These are phyloP conservation scores for Andrena chrysosceles DNA, from an alignment of 2,888 invertebrate genomes.

Conservation along the genomic window DNA sequence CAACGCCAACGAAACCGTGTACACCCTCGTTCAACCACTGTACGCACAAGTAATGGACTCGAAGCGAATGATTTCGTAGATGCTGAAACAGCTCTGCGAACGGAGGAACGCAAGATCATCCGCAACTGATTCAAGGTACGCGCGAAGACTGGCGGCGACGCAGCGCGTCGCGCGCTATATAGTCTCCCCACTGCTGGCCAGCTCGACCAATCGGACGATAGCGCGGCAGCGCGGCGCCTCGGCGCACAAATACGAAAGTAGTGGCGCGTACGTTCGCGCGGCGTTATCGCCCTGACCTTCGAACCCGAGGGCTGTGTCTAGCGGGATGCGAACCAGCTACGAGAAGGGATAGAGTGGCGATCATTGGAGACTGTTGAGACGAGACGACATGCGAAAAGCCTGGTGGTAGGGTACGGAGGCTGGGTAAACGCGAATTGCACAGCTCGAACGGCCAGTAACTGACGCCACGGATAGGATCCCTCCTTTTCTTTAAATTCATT, in stretches of 20 bases:
- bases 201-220: conserved; percentile 35
- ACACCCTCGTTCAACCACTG: conserved; percentile 13
- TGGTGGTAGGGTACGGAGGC: conserved; percentile 67
- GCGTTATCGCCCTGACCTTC: conserved; percentile 76
- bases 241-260: conserved; percentile 57
- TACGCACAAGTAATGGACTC: not conserved
- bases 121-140: conserved; percentile 31
- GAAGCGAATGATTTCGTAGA: not conserved
- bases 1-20: too few species aligned
- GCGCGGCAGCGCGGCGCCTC: not conserved
- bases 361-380: conserved; percentile 63
- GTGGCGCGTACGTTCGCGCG: conserved; percentile 21
- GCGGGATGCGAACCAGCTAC: conserved; percentile 31
- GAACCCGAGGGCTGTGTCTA: conserved; percentile 75
- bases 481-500: not conserved
- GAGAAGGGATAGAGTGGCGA: conserved; percentile 64
- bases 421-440: conserved; percentile 38
- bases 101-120: not conserved
- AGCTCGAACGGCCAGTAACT: conserved; percentile 41
- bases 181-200: conserved; percentile 43
- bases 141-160: conserved; percentile 56
- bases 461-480: conserved; percentile 13
- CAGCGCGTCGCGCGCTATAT: conserved; percentile 45
- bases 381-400: conserved; percentile 28
- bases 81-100: not conserved